Evolutionary conservation across 2,888 invertebrate genomes (phyloP), one percentile per base, ranked within the genome.

Genomic region (Drosophila dives): DNA sequence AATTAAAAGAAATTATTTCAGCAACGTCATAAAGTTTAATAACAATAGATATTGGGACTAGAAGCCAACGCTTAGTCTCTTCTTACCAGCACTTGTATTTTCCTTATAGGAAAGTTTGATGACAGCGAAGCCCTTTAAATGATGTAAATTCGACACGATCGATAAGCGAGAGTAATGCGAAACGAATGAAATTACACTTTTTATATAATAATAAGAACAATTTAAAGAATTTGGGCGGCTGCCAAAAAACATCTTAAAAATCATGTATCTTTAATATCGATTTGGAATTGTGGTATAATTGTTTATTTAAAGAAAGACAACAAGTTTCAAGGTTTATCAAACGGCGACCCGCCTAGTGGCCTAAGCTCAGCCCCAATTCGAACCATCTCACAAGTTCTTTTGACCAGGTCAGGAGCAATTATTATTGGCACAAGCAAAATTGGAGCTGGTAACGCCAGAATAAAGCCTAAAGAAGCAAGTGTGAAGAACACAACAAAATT

Each of bases 241-340:
- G 20, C 20, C 45, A 23, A 45, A 20, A 15, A 45, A 51, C 59
- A 32, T 54, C 45, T 38, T 50, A 0, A 34, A 5, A 49, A 32
- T 26, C 1, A 34, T 5, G 7, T 3, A 11, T 15, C 32, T 74
- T 74, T 63, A 64, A 74, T 74, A 63, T 33, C 26, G 5, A 74
- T 62, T 62, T 72, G 2, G 26, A 60, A 55, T 38, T n/a, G 26
- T 20, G n/a, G n/a, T 12, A 17, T 45, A 45, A 4, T 34, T 72
- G 5, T 71, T 64, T 72, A 56, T 12, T 48, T 60, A 23, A 34
- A n/a, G 42, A 64, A 55, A 54, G 45, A 42, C 12, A n/a, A 20
- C 11, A 11, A 11, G n/a, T 50, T n/a, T 72, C 59, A 72, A 72
- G 71, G 53, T 63, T 17, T 7, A 10, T 34, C 29, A 26, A 26